A percentile compares a stretch with the other conserved stretches of the same genome.
Evolutionary conservation across 2,113 vertebrate species (phyloP).

Genomic region (Cairina moschata): DNA sequence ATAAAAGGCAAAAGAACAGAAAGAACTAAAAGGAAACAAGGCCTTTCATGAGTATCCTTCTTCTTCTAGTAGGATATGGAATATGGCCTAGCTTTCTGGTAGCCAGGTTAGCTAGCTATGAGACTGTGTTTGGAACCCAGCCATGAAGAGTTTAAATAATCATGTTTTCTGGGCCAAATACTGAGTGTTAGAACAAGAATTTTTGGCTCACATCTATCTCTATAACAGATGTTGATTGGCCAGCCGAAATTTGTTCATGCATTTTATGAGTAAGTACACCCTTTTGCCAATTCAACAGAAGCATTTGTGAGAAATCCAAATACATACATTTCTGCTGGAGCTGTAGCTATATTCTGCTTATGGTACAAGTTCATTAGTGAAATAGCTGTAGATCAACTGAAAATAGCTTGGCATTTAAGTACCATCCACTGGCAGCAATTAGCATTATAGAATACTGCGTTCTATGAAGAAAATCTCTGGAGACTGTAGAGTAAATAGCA

Average conservation of each 20-base stretch:
- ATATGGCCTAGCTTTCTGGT: neutral
- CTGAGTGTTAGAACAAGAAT: neutral
- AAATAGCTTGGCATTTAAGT: slow-evolving; percentile 59
- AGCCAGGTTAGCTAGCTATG: neutral
- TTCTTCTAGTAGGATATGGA: neutral
- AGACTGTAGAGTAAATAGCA: neutral
- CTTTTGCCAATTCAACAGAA: slow-evolving; percentile 55
- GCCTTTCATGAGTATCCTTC: neutral
- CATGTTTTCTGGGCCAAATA: slow-evolving; percentile 37
- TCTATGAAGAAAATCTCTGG: neutral
- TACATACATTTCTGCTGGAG: neutral
- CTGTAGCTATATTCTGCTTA: slow-evolving; percentile 6
- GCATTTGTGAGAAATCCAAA: slow-evolving; percentile 55
- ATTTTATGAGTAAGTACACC: slow-evolving; percentile 12
- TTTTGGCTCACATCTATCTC: slow-evolving; percentile 43
- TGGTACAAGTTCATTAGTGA: slow-evolving; percentile 45
- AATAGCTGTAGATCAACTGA: slow-evolving; percentile 41
- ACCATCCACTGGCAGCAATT: slow-evolving; percentile 33
- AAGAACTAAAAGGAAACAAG: neutral
- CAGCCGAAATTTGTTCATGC: slow-evolving; percentile 51
- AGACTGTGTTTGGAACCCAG: neutral
- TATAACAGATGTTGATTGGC: slow-evolving; percentile 48
- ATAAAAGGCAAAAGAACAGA: neutral
- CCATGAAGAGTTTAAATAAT: slow-evolving; percentile 51
- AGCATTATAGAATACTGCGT: slow-evolving; percentile 32